phyloP scores from a whole-genome alignment of 2,797 vertebrate species.

The Menidia menidia region DNA sequence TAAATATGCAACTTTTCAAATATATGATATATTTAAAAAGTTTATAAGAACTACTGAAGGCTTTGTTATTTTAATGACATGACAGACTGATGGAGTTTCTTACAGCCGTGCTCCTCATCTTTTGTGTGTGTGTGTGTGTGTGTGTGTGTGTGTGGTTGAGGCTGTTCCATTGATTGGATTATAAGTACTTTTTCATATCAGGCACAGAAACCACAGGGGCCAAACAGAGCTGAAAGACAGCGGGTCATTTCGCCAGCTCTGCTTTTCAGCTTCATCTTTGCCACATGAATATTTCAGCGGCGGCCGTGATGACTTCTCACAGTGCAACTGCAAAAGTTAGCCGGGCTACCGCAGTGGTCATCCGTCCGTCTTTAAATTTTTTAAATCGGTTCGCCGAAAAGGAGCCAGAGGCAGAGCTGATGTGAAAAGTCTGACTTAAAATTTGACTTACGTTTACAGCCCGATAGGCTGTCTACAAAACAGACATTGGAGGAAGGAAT shows the following conservation, averaged over 20 bases:
- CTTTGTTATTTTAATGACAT: not conserved
- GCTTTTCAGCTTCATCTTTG: not conserved
- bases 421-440: slow-evolving; percentile 9
- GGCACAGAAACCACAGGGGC: not conserved
- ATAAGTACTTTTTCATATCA: slow-evolving; percentile 3
- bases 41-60: no score
- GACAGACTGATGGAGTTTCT: not conserved
- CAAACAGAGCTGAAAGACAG: not conserved
- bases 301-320: not conserved
- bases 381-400: not conserved
- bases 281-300: not conserved
- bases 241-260: not conserved
- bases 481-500: not conserved
- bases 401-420: not conserved
- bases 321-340: not conserved
- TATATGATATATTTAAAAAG: no score
- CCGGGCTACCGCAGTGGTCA: not conserved
- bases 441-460: slow-evolving; percentile 23
- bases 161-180: not conserved
- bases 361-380: not conserved
- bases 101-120: not conserved
- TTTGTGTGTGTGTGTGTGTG: no score
- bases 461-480: slow-evolving; percentile 2
- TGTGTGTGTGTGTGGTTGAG: no score
- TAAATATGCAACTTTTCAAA: no score